Conservation (phyloP, 2,888 invertebrate species). For the Hipparchia sbordonii region DNA sequence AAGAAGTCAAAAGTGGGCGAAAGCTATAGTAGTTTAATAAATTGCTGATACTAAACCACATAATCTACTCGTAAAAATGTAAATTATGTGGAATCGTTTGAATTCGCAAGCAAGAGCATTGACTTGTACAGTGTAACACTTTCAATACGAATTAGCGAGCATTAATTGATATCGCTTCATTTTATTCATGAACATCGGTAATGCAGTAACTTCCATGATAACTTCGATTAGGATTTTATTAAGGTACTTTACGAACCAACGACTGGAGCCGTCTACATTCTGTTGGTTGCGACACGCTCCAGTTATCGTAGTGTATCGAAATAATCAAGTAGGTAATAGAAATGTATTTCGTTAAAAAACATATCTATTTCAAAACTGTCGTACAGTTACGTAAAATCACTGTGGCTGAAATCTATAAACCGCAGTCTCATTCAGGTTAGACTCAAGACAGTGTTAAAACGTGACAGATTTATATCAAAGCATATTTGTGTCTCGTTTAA, state of each 20-base stretch:
- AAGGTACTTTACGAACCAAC: neutral
- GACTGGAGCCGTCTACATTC: neutral
- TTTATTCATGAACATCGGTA: neutral
- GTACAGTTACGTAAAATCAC: no score
- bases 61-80: neutral
- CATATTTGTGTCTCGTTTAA: no score
- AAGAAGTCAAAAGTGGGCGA: no score
- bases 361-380: no score
- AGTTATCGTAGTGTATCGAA: neutral
- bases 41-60: neutral
- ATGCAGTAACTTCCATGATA: constrained; percentile 10
- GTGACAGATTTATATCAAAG: no score
- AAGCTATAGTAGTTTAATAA: neutral
- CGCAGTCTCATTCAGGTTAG: no score
- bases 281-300: neutral
- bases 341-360: no score
- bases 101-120: constrained; percentile 15
- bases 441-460: no score
- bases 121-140: constrained; percentile 11
- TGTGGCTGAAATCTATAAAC: no score
- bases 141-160: constrained; percentile 2
- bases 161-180: neutral
- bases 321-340: no score
- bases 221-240: constrained; percentile 4
- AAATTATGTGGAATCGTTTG: neutral